Percentiles rank a stretch among this genome's conserved stretches.
Conservation (phyloP, 1,140 invertebrate species). For the Leptinotarsa undecemlineata region DNA sequence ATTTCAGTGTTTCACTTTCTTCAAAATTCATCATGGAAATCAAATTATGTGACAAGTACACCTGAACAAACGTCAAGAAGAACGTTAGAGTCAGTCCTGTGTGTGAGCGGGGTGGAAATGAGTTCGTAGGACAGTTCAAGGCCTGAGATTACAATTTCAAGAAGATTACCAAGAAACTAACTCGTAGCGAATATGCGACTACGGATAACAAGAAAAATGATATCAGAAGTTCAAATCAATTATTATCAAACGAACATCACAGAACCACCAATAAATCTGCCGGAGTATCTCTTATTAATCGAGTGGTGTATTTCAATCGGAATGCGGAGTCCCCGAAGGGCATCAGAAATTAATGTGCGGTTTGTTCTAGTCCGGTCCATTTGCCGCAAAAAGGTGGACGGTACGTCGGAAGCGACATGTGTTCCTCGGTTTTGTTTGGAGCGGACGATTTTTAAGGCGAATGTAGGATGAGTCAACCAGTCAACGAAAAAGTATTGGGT, state of each 20-base stretch:
- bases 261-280: constrained; percentile 39
- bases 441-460: constrained; percentile 3
- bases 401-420: background rate
- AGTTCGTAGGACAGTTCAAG: too few species aligned
- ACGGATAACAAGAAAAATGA: constrained; percentile 35
- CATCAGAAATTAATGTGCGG: constrained; percentile 41
- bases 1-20: too few species aligned
- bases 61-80: too few species aligned
- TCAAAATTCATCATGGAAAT: too few species aligned
- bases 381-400: background rate
- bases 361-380: background rate
- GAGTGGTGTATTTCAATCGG: constrained; percentile 44
- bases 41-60: too few species aligned
- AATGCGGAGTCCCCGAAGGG: constrained; percentile 31
- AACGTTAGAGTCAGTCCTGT: too few species aligned
- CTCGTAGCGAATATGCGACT: background rate
- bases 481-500: too few species aligned
- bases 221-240: constrained; percentile 39
- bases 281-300: constrained; percentile 44
- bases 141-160: background rate
- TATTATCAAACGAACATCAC: constrained; percentile 40
- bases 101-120: too few species aligned
- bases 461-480: background rate
- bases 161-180: background rate
- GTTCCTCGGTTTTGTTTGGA: background rate